A percentile compares a stretch with the other conserved stretches of the same genome.
Conservation (phyloP, 2,113 vertebrate species). For the Dryoscopus gambensis region DNA sequence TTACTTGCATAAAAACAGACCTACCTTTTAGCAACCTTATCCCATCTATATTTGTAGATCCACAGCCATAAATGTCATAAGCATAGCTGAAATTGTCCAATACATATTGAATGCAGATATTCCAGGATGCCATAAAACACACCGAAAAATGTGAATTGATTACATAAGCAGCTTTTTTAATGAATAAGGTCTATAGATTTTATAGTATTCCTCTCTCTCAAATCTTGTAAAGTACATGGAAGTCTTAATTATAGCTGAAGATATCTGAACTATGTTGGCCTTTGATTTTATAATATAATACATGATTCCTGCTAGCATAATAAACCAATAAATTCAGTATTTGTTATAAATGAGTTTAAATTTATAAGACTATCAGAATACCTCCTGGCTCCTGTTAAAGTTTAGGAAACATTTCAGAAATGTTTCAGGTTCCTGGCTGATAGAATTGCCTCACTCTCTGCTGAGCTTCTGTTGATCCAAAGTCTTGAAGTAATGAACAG, state of each 20-base stretch:
- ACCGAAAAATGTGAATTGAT: conserved; percentile 57
- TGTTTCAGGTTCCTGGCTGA: conserved; percentile 58
- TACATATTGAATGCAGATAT: conserved; percentile 32
- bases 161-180: conserved; percentile 57
- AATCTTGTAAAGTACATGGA: conserved; percentile 66
- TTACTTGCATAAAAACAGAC: not conserved
- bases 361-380: conserved; percentile 81
- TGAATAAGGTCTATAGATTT: conserved; percentile 25
- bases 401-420: conserved; percentile 77
- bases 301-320: conserved; percentile 74
- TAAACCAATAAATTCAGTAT: conserved; percentile 78
- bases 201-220: conserved; percentile 7
- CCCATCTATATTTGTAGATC: not conserved
- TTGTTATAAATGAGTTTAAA: conserved; percentile 74
- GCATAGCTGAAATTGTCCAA: not conserved
- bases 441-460: conserved; percentile 31
- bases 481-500: conserved; percentile 12
- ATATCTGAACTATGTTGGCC: conserved; percentile 79
- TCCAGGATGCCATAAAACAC: conserved; percentile 48
- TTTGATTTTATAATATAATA: conserved; percentile 76
- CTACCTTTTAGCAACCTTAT: not conserved
- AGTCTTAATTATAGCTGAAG: conserved; percentile 71
- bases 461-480: conserved; percentile 35
- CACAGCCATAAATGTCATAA: not conserved
- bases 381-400: conserved; percentile 74